Percentiles rank a stretch among this genome's conserved stretches.
phyloP scores from a whole-genome alignment of 2,888 invertebrate species.

The Caenorhabditis virilis region DNA sequence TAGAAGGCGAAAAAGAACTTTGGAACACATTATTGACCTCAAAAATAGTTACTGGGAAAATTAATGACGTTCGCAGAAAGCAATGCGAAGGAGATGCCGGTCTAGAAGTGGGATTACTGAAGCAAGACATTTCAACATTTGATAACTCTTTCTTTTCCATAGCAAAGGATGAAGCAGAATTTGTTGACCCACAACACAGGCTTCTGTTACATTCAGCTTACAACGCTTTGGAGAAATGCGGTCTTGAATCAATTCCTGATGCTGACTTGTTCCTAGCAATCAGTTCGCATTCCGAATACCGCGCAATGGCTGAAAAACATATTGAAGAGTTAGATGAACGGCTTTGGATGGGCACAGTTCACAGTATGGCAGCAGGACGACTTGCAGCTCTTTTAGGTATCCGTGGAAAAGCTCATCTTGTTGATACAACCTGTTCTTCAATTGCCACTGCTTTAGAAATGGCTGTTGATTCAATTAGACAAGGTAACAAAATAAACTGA shows the following conservation, averaged over 20 bases:
- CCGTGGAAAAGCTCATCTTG: slow-evolving; percentile 40
- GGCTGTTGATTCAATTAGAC: slow-evolving; percentile 35
- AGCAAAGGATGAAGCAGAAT: slow-evolving; percentile 55
- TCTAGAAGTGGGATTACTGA: slow-evolving; percentile 34
- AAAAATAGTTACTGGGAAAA: slow-evolving; percentile 21
- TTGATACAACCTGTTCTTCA: slow-evolving; percentile 54
- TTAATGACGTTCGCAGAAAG: slow-evolving; percentile 27
- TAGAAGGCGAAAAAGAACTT: slow-evolving; percentile 37
- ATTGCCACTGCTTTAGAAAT: slow-evolving; percentile 47
- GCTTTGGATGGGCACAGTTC: slow-evolving; percentile 45
- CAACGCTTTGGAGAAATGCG: slow-evolving; percentile 77
- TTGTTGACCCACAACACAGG: slow-evolving; percentile 65
- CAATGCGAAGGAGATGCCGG: slow-evolving; percentile 32
- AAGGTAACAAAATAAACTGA: slow-evolving; percentile 10
- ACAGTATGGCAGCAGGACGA: slow-evolving; percentile 42
- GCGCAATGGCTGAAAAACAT: slow-evolving; percentile 30
- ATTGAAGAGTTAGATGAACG: slow-evolving; percentile 36
- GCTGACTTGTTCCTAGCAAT: slow-evolving; percentile 42
- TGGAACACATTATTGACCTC: slow-evolving; percentile 44
- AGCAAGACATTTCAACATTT: slow-evolving; percentile 39
- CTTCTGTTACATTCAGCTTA: slow-evolving; percentile 78
- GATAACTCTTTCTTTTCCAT: slow-evolving; percentile 47
- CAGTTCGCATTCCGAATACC: slow-evolving; percentile 40
- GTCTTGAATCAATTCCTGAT: slow-evolving; percentile 27
- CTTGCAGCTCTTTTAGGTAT: slow-evolving; percentile 44